Evolutionary conservation across 2,888 invertebrate genomes (phyloP).

Genomic region (Megamerina dolium): DNA sequence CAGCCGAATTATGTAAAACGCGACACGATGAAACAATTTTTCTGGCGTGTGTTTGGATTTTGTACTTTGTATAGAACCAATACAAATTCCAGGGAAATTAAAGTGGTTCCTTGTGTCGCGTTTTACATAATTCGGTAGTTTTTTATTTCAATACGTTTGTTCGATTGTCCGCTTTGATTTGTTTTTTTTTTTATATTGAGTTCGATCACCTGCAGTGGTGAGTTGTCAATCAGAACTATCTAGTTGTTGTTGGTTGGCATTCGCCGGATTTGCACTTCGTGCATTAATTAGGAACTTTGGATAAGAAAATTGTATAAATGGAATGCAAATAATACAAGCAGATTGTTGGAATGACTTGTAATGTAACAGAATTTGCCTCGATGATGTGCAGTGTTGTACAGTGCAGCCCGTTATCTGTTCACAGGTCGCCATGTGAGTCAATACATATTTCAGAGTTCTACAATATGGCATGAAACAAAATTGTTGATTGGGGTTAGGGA

Average conservation of each 20-base stretch:
- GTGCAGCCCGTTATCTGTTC: slow-evolving; percentile 81
- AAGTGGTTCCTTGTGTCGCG: too few relatives aligned
- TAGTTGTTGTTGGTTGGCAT: slow-evolving; percentile 24
- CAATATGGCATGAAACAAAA: slow-evolving; percentile 95
- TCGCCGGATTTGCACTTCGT: slow-evolving; percentile 22
- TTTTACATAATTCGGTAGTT: too few relatives aligned
- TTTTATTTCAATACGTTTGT: too few relatives aligned
- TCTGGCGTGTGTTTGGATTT: too few relatives aligned
- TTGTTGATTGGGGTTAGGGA: slow-evolving; percentile 62
- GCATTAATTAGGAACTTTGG: slow-evolving; percentile 31
- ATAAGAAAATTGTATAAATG: slow-evolving; percentile 83
- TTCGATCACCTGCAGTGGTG: too few relatives aligned
- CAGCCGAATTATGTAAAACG: too few relatives aligned
- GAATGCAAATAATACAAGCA: slow-evolving; percentile 97
- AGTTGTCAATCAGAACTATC: too few relatives aligned
- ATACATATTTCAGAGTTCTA: slow-evolving; percentile 97
- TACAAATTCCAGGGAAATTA: too few relatives aligned
- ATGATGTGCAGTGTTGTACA: slow-evolving; percentile 96
- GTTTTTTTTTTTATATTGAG: too few relatives aligned
- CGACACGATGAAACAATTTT: too few relatives aligned
- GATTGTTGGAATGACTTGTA: slow-evolving; percentile 96
- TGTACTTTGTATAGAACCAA: too few relatives aligned
- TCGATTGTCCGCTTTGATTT: too few relatives aligned
- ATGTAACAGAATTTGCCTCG: slow-evolving; percentile 96
- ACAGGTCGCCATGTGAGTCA: slow-evolving; percentile 97